Percentiles rank a stretch among this genome's conserved stretches.
Evolutionary conservation across 2,797 vertebrate genomes (phyloP).

Genomic region (Pipistrellus pygmaeus): DNA sequence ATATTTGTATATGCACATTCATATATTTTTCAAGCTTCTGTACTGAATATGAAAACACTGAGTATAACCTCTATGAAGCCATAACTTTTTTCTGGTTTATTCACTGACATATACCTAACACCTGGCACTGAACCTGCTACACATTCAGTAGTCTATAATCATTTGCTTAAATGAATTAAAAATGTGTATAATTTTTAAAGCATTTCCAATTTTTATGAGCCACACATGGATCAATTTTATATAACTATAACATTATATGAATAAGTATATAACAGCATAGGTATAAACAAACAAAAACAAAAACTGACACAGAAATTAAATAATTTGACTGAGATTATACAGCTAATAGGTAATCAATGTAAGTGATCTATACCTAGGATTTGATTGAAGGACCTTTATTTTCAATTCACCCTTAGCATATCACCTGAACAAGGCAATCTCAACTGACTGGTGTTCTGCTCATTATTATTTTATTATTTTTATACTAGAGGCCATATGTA

Average conservation of each 20-base stretch:
- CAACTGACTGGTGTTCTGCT: not conserved
- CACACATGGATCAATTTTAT: conserved; percentile 18
- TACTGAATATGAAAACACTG: not conserved
- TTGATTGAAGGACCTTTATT: not conserved
- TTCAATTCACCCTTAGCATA: not conserved
- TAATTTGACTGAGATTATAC: not conserved
- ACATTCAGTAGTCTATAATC: not conserved
- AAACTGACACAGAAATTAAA: not conserved
- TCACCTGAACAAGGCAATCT: not conserved
- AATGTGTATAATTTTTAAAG: not conserved
- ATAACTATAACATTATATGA: conserved; percentile 21
- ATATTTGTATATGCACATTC: not conserved
- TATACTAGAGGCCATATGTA: too few species aligned
- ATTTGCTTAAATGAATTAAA: conserved; percentile 1
- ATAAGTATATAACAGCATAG: not conserved
- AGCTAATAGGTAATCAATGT: not conserved
- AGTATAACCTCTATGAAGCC: not conserved
- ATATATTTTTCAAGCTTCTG: not conserved
- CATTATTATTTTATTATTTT: not conserved
- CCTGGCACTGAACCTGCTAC: not conserved
- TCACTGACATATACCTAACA: not conserved
- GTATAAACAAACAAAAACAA: too few species aligned
- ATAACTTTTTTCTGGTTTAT: not conserved
- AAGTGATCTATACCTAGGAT: not conserved
- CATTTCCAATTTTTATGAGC: conserved; percentile 17